Conservation (phyloP, 2,797 vertebrate genomes). For the Pogonophryne albipinna region DNA sequence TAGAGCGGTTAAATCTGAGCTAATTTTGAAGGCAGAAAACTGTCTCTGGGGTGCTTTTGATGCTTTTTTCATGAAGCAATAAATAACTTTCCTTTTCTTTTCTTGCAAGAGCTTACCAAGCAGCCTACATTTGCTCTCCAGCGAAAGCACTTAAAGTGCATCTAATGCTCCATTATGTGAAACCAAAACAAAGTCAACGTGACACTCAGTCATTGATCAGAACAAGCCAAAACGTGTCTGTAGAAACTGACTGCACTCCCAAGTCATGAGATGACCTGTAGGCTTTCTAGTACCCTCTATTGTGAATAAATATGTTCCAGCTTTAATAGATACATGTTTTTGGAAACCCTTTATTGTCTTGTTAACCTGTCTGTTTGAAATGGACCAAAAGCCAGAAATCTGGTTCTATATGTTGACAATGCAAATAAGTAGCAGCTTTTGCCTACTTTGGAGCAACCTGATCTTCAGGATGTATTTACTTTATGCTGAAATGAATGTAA, state of each 20-base stretch:
- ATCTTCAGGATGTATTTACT: constrained; percentile 12
- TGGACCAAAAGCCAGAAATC: constrained; percentile 47
- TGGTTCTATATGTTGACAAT: constrained; percentile 6
- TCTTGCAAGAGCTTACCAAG: constrained; percentile 28
- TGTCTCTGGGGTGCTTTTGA: constrained; percentile 36
- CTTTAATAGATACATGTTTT: constrained; percentile 1
- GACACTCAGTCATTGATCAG: constrained; percentile 58
- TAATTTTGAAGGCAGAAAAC: neutral
- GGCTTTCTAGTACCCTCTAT: constrained; percentile 7
- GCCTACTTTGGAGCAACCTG: neutral
- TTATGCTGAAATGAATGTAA: constrained; percentile 12
- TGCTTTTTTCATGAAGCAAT: constrained; percentile 35
- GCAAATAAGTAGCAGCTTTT: neutral
- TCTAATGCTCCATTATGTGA: neutral
- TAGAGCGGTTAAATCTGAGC: constrained; percentile 4
- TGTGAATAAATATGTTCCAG: constrained; percentile 7
- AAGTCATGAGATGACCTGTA: constrained; percentile 13
- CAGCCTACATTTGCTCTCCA: constrained; percentile 3
- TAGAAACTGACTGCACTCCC: constrained; percentile 35
- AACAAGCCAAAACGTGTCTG: constrained; percentile 13
- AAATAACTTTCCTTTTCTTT: constrained; percentile 35
- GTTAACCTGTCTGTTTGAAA: constrained; percentile 22
- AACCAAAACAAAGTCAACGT: constrained; percentile 35
- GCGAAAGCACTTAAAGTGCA: neutral
- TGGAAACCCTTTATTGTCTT: constrained; percentile 21